Evolutionary conservation across 2,797 vertebrate species (phyloP), one percentile per base, ranked within the genome.

Genomic region (Phoeniculus purpureus): DNA sequence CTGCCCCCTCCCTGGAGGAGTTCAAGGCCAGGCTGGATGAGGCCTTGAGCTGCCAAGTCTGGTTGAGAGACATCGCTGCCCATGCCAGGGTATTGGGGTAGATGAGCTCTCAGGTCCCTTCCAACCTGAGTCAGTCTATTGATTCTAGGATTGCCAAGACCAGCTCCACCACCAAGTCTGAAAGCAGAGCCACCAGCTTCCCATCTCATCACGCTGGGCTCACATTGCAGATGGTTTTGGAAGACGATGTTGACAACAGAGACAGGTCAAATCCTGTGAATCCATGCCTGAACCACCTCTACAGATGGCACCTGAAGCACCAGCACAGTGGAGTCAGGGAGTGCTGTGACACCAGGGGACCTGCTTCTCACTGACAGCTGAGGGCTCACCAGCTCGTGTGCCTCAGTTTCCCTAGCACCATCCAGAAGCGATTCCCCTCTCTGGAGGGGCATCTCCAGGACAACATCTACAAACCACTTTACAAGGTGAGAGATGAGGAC

Each of bases 121-220:
- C 43, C 43, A 43, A 43, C 16, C 43, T 43, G 43, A 43, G 43
- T 13, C 43, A 43, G 43, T 43, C 43, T 43, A 16, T 43, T 43
- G 43, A 16, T 43, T 43, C 16, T 14, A 43, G 14, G 43, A 6
- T 12, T 25, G 5, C 51, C 29, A 6, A 19, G 58, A 61, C 13
- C 34, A 55, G 34, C 32, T 3, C n/a, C 9, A 11, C 16, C 37
- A 34, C 27, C 26, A 18, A 71, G 54, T 8, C 59, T 10, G 22
- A 29, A 34, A 58, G 32, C 3, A 48, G 29, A 61, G 68, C 50
- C 19, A 18, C 15, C 27, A 27, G 19, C 45, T 62, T 52, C 25
- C 37, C 26, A 32, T 4, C 52, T 15, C 50, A 22, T 21, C 19
- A 14, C 0, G 0, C 22, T 4, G 0, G 23, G 32, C 19, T 68